A percentile compares a stretch with the other conserved stretches of the same genome.
Evolutionary conservation across 1,140 invertebrate species (phyloP).

Genomic region (Megalopta genalis): DNA sequence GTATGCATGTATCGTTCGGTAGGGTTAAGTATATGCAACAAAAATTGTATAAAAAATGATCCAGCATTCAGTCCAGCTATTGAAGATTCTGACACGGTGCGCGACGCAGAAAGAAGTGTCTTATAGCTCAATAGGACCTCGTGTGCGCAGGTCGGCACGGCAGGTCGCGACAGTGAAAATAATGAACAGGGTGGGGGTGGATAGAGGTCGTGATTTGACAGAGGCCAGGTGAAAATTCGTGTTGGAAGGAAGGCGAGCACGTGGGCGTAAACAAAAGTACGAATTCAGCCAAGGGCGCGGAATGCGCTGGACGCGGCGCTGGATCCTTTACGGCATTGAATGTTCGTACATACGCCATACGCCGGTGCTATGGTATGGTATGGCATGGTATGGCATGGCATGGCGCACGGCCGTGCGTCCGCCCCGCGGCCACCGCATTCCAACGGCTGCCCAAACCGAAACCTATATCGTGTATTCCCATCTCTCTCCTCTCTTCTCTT

Average conservation of each 20-base stretch:
- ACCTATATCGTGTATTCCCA: conserved; percentile 64
- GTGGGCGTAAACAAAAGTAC: conserved; percentile 45
- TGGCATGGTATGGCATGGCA: conserved; percentile 51
- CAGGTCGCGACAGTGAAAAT: conserved; percentile 1
- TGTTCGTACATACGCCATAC: conserved; percentile 37
- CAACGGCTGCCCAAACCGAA: conserved; percentile 73
- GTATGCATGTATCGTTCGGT: too few relatives aligned
- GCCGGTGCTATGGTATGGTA: conserved; percentile 35
- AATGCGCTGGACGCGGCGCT: conserved; percentile 43
- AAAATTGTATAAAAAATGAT: too few relatives aligned
- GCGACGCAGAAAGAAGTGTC: too few relatives aligned
- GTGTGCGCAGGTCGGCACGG: conserved; percentile 1
- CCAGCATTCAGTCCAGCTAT: too few relatives aligned
- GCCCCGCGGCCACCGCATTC: conserved; percentile 72
- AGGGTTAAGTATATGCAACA: too few relatives aligned
- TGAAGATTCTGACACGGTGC: too few relatives aligned
- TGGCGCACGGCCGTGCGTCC: conserved; percentile 56
- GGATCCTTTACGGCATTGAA: conserved; percentile 30
- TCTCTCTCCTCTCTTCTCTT: conserved; percentile 22
- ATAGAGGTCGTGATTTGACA: conserved; percentile 9
- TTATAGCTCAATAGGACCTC: not conserved
- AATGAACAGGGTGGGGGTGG: not conserved
- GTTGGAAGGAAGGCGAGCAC: conserved; percentile 2
- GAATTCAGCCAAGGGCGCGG: conserved; percentile 34
- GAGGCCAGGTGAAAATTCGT: conserved; percentile 27